These are phyloP conservation scores for Euwallacea fornicatus DNA, from an alignment of 1,140 invertebrate genomes.

Conservation along the genomic window DNA sequence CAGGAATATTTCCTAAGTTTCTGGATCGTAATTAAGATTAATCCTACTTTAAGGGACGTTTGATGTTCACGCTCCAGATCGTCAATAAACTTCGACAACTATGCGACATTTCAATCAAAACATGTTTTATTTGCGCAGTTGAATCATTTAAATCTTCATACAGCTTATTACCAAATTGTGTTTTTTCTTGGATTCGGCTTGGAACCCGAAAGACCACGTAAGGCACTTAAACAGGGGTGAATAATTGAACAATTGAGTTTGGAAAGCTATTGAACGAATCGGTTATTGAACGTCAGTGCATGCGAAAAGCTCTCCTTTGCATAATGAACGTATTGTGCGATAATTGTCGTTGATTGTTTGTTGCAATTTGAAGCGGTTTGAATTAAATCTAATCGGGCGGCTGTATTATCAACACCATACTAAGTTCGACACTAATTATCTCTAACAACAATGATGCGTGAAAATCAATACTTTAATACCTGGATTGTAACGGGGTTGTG, in stretches of 20 bases:
- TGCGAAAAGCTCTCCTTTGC: constrained; percentile 7
- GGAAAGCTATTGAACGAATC: constrained; percentile 2
- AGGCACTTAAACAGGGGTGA: not conserved
- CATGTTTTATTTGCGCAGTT: too few species aligned
- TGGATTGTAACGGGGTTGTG: too few species aligned
- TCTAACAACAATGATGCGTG: not conserved
- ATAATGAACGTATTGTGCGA: constrained; percentile 9
- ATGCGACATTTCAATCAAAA: too few species aligned
- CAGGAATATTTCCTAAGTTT: constrained; percentile 19
- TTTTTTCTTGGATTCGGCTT: not conserved
- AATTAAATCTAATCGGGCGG: constrained; percentile 5
- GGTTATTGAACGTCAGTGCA: constrained; percentile 1
- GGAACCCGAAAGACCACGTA: not conserved
- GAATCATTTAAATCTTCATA: too few species aligned
- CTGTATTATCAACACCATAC: constrained; percentile 4
- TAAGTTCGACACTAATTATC: constrained; percentile 5
- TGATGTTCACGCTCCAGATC: too few species aligned
- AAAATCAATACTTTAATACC: not conserved
- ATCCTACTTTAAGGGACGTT: constrained; percentile 3
- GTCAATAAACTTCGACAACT: too few species aligned
- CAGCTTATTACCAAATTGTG: too few species aligned
- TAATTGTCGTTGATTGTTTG: constrained; percentile 7
- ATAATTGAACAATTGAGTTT: constrained; percentile 6
- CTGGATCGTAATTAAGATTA: constrained; percentile 13
- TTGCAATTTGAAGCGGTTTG: constrained; percentile 5